Evolutionary conservation across 2,797 vertebrate species (phyloP).

Genomic region (Vespertilio murinus): DNA sequence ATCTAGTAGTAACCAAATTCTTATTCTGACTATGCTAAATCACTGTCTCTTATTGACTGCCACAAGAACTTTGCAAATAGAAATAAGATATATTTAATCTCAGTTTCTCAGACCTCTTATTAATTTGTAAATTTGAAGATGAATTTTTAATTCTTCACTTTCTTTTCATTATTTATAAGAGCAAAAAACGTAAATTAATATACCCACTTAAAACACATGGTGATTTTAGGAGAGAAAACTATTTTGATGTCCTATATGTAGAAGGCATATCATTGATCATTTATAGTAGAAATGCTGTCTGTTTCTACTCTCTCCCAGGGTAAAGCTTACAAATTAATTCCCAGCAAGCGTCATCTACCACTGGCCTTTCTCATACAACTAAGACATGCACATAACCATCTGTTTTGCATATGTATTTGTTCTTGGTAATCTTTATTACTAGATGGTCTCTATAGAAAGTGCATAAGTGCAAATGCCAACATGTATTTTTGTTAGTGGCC

Average conservation of each 20-base stretch:
- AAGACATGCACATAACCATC: not conserved
- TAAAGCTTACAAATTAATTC: conserved; percentile 57
- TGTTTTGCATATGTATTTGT: conserved; percentile 77
- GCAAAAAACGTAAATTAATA: conserved; percentile 30
- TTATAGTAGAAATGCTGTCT: not conserved
- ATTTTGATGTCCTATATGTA: not conserved
- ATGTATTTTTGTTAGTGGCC: conserved; percentile 80
- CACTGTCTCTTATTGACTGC: not conserved
- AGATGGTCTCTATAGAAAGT: conserved; percentile 75
- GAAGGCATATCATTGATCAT: not conserved
- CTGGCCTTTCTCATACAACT: conserved; percentile 10
- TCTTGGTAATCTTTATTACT: conserved; percentile 71
- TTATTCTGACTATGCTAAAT: conserved; percentile 15
- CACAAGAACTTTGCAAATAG: conserved; percentile 8
- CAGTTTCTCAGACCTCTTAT: not conserved
- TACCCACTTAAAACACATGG: not conserved
- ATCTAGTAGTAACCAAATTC: not conserved
- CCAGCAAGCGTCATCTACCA: not conserved
- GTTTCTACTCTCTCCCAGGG: not conserved
- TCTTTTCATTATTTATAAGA: not conserved
- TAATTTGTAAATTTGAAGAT: not conserved
- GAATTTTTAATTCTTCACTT: not conserved
- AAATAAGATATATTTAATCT: conserved; percentile 19
- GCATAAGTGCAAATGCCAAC: conserved; percentile 80
- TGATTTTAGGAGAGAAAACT: not conserved